Evolutionary conservation across 2,888 invertebrate genomes (phyloP), one percentile per base, ranked within the genome.

Genomic region (Hirtodrosophila duncani): DNA sequence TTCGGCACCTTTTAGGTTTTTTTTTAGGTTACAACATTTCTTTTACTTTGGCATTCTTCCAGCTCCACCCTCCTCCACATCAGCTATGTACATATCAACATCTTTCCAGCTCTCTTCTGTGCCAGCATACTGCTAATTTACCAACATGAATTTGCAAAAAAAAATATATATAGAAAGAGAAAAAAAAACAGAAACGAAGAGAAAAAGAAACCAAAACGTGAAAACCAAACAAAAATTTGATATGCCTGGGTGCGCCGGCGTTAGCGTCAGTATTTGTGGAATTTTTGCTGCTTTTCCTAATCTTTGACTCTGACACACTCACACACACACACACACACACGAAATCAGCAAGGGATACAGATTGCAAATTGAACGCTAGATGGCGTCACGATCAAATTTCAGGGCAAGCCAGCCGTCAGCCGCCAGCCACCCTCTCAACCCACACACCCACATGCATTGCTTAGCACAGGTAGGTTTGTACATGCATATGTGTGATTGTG

Each of bases 71-170:
- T 9, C 3, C 26, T 8, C 8, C 8, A 51, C 30, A 20, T 8
- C 9, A 29, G 34, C 49, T 39, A 13, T 38, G 30, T 29, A 38
- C 30, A 20, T 30, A 3, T 24, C 36, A 14, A 21, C 18, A 36
- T 13, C 16, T 36, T 36, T 36, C 17, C 4, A n/a, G n/a, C 17
- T 8, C 10, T 11, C 29, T 33, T 23, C 33, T 16, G 24, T 18
- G n/a, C n/a, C 30, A 8, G n/a, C 14, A 11, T 10, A 23, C 68
- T 63, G 67, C 67, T 75, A 67, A 71, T 75, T 71, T 80, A 64
- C 55, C 61, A 77, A 57, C 68, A 71, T 80, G 81, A 71, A 71
- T 67, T 56, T 61, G 56, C 71, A 67, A 58, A 66, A 60, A 31
- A 21, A 33, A 46, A n/a, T n/a, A 71, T 67, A 53, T 61, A 53